Evolutionary conservation across 2,888 invertebrate species (phyloP).

Genomic region (Listrodromus nycthemerus): DNA sequence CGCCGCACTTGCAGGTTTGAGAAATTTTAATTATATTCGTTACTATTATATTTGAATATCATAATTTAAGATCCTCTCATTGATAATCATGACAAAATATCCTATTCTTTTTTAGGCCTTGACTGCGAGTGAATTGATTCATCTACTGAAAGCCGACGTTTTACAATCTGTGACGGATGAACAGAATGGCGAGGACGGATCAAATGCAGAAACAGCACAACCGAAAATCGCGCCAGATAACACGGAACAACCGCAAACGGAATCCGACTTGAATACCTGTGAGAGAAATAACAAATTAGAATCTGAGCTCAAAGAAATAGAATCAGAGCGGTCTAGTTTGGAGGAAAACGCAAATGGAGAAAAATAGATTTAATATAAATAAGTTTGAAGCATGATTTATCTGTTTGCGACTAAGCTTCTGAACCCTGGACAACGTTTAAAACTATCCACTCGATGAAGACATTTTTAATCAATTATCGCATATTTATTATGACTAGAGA

Average conservation of each 20-base stretch:
- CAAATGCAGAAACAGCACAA: slow-evolving; percentile 13
- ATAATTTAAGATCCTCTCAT: too few species aligned
- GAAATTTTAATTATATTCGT: slow-evolving; percentile 40
- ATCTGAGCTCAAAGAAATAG: not conserved
- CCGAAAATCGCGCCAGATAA: slow-evolving; percentile 15
- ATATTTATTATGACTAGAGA: not conserved
- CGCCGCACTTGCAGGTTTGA: slow-evolving; percentile 82
- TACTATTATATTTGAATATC: slow-evolving; percentile 23
- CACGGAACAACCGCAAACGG: slow-evolving; percentile 12
- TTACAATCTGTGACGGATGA: slow-evolving; percentile 80
- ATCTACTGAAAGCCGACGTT: slow-evolving; percentile 85
- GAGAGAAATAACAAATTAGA: not conserved
- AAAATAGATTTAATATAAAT: slow-evolving; percentile 12
- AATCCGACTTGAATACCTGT: slow-evolving; percentile 13
- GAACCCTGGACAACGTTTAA: not conserved
- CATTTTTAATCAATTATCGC: not conserved
- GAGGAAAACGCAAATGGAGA: slow-evolving; percentile 15
- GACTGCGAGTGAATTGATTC: slow-evolving; percentile 84
- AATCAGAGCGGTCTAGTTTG: not conserved
- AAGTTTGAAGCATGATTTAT: not conserved
- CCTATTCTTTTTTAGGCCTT: slow-evolving; percentile 81
- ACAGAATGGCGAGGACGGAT: slow-evolving; percentile 68
- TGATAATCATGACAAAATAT: not conserved
- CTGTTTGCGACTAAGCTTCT: not conserved
- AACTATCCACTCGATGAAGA: not conserved